Evolutionary conservation across 92 coral and sea anemone genomes (phyloP).

Genomic region (Paragorgia papillata): DNA sequence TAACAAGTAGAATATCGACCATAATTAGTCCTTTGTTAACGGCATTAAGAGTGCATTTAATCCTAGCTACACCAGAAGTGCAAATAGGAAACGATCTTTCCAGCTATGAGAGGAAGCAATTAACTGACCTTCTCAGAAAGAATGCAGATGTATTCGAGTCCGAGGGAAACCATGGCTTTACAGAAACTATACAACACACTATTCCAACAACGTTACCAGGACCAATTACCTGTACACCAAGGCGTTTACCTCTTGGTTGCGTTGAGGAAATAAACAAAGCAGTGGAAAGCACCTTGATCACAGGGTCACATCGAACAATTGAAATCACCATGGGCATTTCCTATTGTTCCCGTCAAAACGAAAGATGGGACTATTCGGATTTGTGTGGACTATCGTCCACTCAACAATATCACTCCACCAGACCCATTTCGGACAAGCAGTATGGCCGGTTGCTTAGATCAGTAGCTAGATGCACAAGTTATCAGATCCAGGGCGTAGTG

Average conservation of each 20-base stretch:
- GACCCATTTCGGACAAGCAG: slow-evolving; percentile 48
- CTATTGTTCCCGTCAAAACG: slow-evolving; percentile 39
- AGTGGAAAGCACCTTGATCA: slow-evolving; percentile 30
- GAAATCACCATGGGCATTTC: slow-evolving; percentile 42
- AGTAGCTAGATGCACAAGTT: slow-evolving; percentile 13
- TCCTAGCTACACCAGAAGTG: no score
- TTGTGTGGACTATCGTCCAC: slow-evolving; percentile 44
- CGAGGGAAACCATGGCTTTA: no score
- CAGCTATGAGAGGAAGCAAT: no score
- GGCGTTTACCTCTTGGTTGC: slow-evolving; percentile 53
- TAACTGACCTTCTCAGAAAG: no score
- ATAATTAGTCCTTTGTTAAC: not conserved
- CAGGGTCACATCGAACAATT: slow-evolving; percentile 54
- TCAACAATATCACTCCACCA: slow-evolving; percentile 38
- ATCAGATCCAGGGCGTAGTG: no score
- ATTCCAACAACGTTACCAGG: no score
- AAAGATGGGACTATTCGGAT: slow-evolving; percentile 46
- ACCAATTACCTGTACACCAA: no score
- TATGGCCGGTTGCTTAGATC: slow-evolving; percentile 51
- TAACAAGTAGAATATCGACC: slow-evolving; percentile 1
- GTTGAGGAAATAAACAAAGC: slow-evolving; percentile 53
- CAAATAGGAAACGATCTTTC: no score
- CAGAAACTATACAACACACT: no score
- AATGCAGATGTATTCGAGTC: no score
- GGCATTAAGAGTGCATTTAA: no score